Evolutionary conservation across 2,113 vertebrate genomes (phyloP).

Genomic region (Herpetotheres cachinnans): DNA sequence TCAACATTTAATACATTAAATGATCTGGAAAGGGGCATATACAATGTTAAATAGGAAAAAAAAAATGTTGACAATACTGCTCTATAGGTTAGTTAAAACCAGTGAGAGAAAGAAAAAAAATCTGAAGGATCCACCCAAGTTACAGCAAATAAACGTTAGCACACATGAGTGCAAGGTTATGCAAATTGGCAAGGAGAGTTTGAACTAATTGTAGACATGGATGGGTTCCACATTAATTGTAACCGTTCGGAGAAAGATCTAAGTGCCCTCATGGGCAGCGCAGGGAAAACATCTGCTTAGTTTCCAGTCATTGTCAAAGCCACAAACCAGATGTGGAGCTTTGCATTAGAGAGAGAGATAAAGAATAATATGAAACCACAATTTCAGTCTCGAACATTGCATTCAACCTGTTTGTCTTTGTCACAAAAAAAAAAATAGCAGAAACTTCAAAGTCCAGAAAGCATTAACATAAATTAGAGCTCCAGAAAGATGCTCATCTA

Average conservation of each 20-base stretch:
- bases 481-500: neutral
- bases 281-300: constrained; percentile 56
- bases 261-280: neutral
- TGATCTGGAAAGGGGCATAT: constrained; percentile 48
- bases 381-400: neutral
- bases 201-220: neutral
- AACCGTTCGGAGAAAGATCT: constrained; percentile 41
- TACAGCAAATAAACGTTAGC: neutral
- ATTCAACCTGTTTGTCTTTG: neutral
- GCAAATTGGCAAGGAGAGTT: constrained; percentile 14
- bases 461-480: neutral
- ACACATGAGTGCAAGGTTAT: neutral
- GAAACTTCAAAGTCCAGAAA: neutral
- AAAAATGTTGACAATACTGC: neutral
- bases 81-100: neutral
- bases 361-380: neutral
- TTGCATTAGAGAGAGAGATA: neutral
- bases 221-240: constrained; percentile 39
- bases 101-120: neutral
- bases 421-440: neutral
- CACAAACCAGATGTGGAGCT: constrained; percentile 40
- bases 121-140: neutral
- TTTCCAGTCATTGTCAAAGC: constrained; percentile 22
- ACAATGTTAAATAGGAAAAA: neutral
- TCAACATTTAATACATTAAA: constrained; percentile 64